Evolutionary conservation across 2,888 invertebrate species (phyloP), one percentile per base, ranked within the genome.

Genomic region (Tridacna gigas): DNA sequence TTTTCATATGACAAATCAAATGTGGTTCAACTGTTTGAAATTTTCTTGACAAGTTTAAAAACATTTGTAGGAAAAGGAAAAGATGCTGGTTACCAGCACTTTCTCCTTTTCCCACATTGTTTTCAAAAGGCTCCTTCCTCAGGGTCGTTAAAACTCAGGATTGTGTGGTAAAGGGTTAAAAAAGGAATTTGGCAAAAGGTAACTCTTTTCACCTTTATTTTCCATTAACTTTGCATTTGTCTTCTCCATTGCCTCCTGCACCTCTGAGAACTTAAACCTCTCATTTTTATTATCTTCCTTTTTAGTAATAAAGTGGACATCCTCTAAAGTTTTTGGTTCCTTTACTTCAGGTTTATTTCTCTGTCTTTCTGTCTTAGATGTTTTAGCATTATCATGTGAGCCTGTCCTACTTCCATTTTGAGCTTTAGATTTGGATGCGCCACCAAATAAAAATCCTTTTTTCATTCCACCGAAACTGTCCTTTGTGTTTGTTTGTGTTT

Each of bases 401-500:
- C 37, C 7, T 69, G 63, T 71, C 20, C 11, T 51, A 45, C 11
- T 75, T 71, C 37, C 61, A 37, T 79, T 79, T 63, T 60, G 63
- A 65, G 78, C 25, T 67, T 84, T 85, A 71, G 84, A 28, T 77
- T 83, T 85, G 22, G 88, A 82, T 22, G 88, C 48, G 28, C 86
- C 88, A 65, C 92, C 92, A 90, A 92, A 92, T 45, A 94, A 80
- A 86, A 94, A 94, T 0, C 93, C 93, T 81, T 94, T 94, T 76
- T 93, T 93, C 86, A 94, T 85, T n/a, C 94, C 94, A 67, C 91
- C 93, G 91, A 94, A 94, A 73, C 69, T 28, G 22, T 71, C 47
- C 22, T 60, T 25, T 45, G 9, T 3, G 15, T 63, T 63, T 25
- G 37, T 48, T n/a, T 48, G 28, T n/a, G 37, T 48, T 9, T 12